Base-by-base conservation (phyloP, 2,888 invertebrate species). In the Tiliacea citrago region DNA sequence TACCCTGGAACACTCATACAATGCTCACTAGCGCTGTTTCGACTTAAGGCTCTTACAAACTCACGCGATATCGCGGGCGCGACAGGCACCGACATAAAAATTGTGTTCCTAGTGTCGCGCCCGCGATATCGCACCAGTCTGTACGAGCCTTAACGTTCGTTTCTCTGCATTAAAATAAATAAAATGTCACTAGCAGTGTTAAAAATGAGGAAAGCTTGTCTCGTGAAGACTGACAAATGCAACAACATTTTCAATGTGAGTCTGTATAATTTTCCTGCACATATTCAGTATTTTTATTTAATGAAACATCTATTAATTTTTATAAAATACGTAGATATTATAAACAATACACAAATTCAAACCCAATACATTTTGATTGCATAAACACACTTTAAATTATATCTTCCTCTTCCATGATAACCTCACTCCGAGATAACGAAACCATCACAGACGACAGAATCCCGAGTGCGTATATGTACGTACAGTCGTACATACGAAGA, bases 401-500 rank as follows among this genome's bases (percentile, higher is more conserved):
- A 53, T 16, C 13, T 45, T 62, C 16, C 49, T 24, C 2, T 13
- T 73, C 13, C 49, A 66, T 45, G 77, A 77, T 77, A 81, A 77
- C 77, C 75, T 21, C 47, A 60, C 53, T 57, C n/a, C 21, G 1
- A 39, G 75, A 76, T 82, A 79, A 68, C 65, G 35, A n/a, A 81
- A 67, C 60, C 24, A 61, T 45, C 60, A 72, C 69, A 60, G 55
- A 69, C 42, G 73, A 68, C 58, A 39, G 63, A 16, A 69, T 63
- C 13, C 58, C 66, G 65, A 76, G 6, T 51, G 35, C 62, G 51
- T 29, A 63, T 51, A 63, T 51, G 55, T 65, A 57, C 6, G 21
- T 29, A 55, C 57, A n/a, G n/a, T n/a, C n/a, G 68, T 60, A 67
- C 71, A 67, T 63, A 74, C 65, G 69, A 85, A 83, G 85, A 87